Conservation (phyloP, 2,113 vertebrate genomes). For the Prietella phreatophila region DNA sequence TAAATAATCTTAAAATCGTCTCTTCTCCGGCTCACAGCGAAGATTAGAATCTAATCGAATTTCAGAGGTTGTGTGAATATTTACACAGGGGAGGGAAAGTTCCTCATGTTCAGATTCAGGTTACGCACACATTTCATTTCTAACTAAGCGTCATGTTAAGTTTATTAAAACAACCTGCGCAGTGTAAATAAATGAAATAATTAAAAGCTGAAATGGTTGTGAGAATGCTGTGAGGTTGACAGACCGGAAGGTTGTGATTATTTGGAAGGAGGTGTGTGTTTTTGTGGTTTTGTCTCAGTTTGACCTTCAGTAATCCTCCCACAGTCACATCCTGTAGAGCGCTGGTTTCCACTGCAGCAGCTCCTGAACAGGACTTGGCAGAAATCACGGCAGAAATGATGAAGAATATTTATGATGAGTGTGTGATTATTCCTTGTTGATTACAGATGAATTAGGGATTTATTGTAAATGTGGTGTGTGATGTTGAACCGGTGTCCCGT, state of each 20-base stretch:
- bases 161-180: neutral
- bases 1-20: neutral
- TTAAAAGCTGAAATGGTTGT: neutral
- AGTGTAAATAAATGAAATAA: neutral
- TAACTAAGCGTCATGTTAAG: neutral
- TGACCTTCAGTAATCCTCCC: neutral
- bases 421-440: neutral
- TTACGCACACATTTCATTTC: neutral
- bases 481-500: neutral
- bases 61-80: neutral
- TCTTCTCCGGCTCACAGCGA: neutral
- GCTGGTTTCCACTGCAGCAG: neutral
- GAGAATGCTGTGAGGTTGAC: neutral
- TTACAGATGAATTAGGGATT: neutral
- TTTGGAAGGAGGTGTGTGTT: neutral
- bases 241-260: neutral
- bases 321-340: neutral
- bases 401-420: neutral
- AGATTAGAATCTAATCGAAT: neutral
- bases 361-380: neutral
- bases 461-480: slow-evolving; percentile 7
- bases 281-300: neutral
- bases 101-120: neutral
- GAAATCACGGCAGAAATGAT: neutral
- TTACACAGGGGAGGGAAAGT: neutral